Evolutionary conservation across 2,113 vertebrate genomes (phyloP), one percentile per base, ranked within the genome.

Genomic region (Bostrychus sinensis): DNA sequence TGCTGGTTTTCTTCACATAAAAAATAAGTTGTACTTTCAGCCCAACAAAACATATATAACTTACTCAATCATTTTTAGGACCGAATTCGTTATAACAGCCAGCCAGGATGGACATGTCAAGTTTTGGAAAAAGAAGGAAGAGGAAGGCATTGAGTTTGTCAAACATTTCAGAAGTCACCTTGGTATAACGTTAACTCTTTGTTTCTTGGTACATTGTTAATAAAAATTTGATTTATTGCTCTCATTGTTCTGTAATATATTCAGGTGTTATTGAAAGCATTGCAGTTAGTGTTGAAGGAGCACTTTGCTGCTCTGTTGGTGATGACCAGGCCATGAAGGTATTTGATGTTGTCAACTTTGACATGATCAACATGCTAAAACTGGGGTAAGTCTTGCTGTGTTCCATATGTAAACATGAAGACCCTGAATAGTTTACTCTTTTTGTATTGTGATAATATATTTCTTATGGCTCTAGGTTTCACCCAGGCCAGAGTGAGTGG

Each of bases 311-410:
- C 80, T 95, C 96, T 7, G 94, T 98, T 41, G 97, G 97, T 17
- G 97, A 99, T 56, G 97, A 99, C 88, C 95, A 93, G 91, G 96
- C 97, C 71, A 98, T 99, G 97, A 99, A 99, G 78, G 95, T 99
- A 1, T 99, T 98, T 83, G 97, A 99, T 71, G 96, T 98, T 0
- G 96, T 99, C 71, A 99, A 98, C 89, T 98, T 99, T 75, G 97
- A 99, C 89, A 98, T 99, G 97, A 99, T 99, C 89, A 99, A 99
- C 77, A 98, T 99, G 97, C 91, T 98, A 68, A 99, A 96, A 78
- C 88, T 98, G 80, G 96, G 95, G 97, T 98, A 88, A 92, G 92
- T 91, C 55, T 17, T n/a, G 25, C 30, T 32, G 3, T 12, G 11
- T 39, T 11, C 37, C 11, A 20, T 5, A 0, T 37, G 22, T 7